Evolutionary conservation across 2,113 vertebrate species (phyloP).

Genomic region (Platichthys stellatus): DNA sequence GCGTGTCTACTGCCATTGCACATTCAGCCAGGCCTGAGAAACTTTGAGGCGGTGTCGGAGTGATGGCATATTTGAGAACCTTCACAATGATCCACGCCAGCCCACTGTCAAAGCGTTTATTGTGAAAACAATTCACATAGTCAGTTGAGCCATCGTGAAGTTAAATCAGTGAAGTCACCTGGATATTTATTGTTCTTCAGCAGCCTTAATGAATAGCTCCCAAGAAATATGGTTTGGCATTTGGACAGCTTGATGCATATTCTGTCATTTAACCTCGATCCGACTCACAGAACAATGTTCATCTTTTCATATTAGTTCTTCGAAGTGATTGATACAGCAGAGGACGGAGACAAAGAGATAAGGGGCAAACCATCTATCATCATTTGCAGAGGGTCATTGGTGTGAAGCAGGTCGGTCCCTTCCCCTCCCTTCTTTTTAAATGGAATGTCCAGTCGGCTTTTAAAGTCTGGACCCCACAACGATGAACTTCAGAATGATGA

Average conservation of each 20-base stretch:
- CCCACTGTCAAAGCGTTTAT: neutral
- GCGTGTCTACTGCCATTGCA: neutral
- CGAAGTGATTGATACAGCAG: slow-evolving; percentile 53
- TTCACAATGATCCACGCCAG: neutral
- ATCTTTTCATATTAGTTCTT: slow-evolving; percentile 40
- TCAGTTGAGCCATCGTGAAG: neutral
- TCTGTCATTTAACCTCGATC: slow-evolving; percentile 43
- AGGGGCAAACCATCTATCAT: slow-evolving; percentile 60
- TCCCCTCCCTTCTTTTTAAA: slow-evolving; percentile 5
- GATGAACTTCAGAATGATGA: neutral
- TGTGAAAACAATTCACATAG: neutral
- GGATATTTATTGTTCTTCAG: neutral
- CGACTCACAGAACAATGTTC: slow-evolving; percentile 30
- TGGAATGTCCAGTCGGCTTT: slow-evolving; percentile 18
- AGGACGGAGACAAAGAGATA: slow-evolving; percentile 56
- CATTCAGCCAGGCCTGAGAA: neutral
- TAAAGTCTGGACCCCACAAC: slow-evolving; percentile 1
- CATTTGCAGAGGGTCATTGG: slow-evolving; percentile 60
- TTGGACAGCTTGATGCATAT: slow-evolving; percentile 47
- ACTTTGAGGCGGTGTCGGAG: neutral
- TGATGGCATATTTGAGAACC: neutral
- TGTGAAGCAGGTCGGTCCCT: slow-evolving; percentile 12
- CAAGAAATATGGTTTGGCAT: neutral
- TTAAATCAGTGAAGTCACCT: neutral
- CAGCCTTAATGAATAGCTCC: neutral